phyloP scores from a whole-genome alignment of 2,113 vertebrate species.

The Cepphus grylle region DNA sequence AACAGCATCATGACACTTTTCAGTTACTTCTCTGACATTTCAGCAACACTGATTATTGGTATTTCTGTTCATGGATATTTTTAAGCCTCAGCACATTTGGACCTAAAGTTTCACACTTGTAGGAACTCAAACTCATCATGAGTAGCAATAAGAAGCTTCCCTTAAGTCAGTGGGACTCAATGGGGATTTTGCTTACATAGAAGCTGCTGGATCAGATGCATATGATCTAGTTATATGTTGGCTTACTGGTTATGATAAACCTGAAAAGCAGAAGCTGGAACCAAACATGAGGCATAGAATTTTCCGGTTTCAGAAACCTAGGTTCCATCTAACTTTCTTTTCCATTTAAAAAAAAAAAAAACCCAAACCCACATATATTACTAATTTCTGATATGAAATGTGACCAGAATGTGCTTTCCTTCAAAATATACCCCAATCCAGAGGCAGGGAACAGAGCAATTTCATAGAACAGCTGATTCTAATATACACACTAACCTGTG shows the following conservation, averaged over 20 bases:
- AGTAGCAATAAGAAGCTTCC: background rate
- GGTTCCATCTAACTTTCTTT: background rate
- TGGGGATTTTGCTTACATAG: background rate
- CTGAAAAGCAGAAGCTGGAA: background rate
- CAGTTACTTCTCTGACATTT: slow-evolving; percentile 53
- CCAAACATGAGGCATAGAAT: background rate
- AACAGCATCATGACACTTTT: slow-evolving; percentile 2
- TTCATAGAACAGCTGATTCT: background rate
- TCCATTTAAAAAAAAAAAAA: background rate
- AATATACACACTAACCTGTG: background rate
- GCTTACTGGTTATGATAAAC: background rate
- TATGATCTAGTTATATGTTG: background rate
- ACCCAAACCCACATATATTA: background rate
- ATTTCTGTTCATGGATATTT: slow-evolving; percentile 32
- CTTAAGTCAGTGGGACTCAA: background rate
- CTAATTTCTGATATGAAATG: background rate
- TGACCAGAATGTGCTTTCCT: background rate
- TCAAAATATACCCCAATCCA: background rate
- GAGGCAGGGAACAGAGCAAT: background rate
- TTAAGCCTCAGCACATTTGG: slow-evolving; percentile 41
- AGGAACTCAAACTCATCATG: background rate
- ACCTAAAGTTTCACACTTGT: background rate
- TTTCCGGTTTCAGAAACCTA: background rate
- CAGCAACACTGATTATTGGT: slow-evolving; percentile 32
- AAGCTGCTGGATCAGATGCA: background rate